Conservation (phyloP, 2,888 invertebrate species). For the Leucoptera coffeella region DNA sequence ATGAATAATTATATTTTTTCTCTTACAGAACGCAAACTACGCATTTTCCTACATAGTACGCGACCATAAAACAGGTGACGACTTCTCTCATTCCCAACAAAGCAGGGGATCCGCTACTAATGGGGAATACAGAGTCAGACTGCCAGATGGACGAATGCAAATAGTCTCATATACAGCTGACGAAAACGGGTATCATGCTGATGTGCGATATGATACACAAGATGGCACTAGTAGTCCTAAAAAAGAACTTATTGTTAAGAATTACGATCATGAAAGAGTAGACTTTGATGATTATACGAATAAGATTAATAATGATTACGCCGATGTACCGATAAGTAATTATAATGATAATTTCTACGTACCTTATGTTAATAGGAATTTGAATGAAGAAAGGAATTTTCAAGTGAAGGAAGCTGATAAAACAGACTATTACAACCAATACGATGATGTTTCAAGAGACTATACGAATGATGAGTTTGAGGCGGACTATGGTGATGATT, state of each 20-base stretch:
- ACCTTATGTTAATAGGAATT: no score
- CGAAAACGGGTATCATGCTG: constrained; percentile 60
- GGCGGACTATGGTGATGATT: constrained; percentile 15
- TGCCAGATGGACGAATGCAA: constrained; percentile 62
- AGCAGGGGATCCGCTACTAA: constrained; percentile 58
- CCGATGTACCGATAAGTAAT: no score
- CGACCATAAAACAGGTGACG: constrained; percentile 57
- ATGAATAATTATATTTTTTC: no score
- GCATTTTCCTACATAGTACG: constrained; percentile 61
- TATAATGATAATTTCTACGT: no score
- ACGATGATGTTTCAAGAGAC: constrained; percentile 23
- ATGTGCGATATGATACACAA: constrained; percentile 55
- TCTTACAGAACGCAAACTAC: constrained; percentile 45
- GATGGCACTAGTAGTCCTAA: constrained; percentile 13
- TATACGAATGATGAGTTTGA: constrained; percentile 27
- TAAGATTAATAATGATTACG: no score
- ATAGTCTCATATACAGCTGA: constrained; percentile 63
- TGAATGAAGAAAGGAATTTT: no score
- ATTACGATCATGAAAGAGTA: constrained; percentile 9
- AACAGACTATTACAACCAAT: constrained; percentile 15
- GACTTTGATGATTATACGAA: no score
- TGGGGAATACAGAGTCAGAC: constrained; percentile 62
- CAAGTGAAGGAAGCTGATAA: no score
- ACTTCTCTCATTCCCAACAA: constrained; percentile 61
- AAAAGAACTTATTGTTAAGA: constrained; percentile 7